These are phyloP conservation scores for Limnephilus lunatus DNA, from an alignment of 2,888 invertebrate genomes.

Conservation along the genomic window DNA sequence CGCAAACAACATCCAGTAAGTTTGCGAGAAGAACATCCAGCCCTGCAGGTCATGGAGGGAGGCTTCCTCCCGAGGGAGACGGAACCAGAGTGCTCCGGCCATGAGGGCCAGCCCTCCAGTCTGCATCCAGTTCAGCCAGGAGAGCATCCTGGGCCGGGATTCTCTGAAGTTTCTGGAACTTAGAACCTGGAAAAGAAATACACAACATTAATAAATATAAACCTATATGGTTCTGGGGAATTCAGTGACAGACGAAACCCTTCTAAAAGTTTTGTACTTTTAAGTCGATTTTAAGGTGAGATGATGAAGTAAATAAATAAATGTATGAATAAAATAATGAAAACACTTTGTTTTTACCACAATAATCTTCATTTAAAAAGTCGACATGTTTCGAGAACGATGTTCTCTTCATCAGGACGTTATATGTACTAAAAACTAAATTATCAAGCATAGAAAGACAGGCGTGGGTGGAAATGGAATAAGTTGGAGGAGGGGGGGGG, in stretches of 20 bases:
- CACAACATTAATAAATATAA: background rate
- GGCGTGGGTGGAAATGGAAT: no score
- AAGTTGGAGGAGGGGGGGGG: no score
- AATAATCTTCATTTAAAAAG: no score
- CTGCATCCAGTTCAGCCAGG: constrained; percentile 87
- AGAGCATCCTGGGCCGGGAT: constrained; percentile 85
- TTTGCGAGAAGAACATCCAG: constrained; percentile 90
- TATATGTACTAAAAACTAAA: no score
- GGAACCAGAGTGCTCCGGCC: constrained; percentile 88
- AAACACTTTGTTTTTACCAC: no score
- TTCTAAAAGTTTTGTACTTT: background rate
- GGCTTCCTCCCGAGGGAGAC: constrained; percentile 85
- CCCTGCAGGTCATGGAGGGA: constrained; percentile 87
- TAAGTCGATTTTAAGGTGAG: background rate
- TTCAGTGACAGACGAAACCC: background rate
- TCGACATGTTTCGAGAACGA: no score
- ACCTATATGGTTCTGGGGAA: background rate
- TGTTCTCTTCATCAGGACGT: no score
- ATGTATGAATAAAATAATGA: no score
- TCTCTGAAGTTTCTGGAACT: constrained; percentile 87
- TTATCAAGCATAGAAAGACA: no score
- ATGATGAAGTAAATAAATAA: background rate
- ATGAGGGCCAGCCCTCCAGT: constrained; percentile 84
- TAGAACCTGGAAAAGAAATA: constrained; percentile 75
- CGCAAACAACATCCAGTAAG: constrained; percentile 90